phyloP scores from a whole-genome alignment of 2,113 vertebrate genomes.

The Muntiacus muntjak region DNA sequence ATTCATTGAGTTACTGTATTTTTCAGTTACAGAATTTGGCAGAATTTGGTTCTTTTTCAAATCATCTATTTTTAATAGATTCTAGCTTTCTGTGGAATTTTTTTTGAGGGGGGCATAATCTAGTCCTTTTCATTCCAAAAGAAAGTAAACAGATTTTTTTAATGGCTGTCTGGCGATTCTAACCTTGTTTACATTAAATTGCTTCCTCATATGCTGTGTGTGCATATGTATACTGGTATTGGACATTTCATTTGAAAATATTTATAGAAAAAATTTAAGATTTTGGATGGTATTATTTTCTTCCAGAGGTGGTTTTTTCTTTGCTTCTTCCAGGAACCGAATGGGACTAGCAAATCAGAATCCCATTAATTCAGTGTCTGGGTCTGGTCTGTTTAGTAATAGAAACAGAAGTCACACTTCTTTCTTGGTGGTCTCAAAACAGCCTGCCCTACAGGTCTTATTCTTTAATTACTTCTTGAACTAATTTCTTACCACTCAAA shows the following conservation, averaged over 20 bases:
- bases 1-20: not conserved
- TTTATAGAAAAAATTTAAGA: not conserved
- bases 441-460: not conserved
- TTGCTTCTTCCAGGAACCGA: not conserved
- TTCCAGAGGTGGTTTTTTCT: not conserved
- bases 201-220: not conserved
- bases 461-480: slow-evolving; percentile 9
- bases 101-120: not conserved
- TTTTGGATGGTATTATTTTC: not conserved
- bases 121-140: not conserved
- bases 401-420: not conserved
- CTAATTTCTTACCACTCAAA: not conserved
- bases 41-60: not conserved
- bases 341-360: not conserved
- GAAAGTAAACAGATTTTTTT: not conserved
- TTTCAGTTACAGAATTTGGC: not conserved
- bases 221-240: not conserved
- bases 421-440: not conserved
- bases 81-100: not conserved
- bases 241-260: not conserved
- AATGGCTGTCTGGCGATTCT: not conserved
- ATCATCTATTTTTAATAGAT: not conserved
- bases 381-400: not conserved
- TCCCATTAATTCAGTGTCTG: not conserved
- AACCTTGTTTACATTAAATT: not conserved